These are phyloP conservation scores for Arion vulgaris DNA, from an alignment of 1,140 invertebrate genomes.

Conservation along the genomic window DNA sequence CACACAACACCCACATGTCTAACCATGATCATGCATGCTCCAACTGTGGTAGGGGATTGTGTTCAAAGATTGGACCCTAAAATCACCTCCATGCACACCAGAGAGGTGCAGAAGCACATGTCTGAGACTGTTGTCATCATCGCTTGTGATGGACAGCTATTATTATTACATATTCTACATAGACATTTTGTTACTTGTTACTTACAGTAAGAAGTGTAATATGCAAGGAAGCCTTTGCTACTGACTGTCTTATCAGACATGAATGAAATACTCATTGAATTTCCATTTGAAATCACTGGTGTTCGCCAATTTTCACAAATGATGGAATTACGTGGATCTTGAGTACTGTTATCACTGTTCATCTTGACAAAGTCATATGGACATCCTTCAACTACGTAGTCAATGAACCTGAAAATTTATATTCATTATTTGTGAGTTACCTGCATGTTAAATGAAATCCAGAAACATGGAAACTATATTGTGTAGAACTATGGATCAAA, in stretches of 20 bases:
- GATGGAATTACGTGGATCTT: not conserved
- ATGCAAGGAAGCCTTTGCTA: not conserved
- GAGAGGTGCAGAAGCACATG: too few relatives aligned
- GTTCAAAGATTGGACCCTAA: too few relatives aligned
- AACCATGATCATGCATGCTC: not conserved
- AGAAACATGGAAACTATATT: not conserved
- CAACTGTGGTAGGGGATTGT: too few relatives aligned
- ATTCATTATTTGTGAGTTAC: not conserved
- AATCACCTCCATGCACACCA: too few relatives aligned
- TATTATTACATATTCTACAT: not conserved
- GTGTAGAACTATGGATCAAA: not conserved
- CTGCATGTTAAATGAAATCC: not conserved
- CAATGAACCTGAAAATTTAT: not conserved
- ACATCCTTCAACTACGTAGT: not conserved
- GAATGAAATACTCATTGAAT: not conserved
- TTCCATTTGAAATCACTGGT: not conserved
- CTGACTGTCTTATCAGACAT: not conserved
- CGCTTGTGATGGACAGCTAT: not conserved
- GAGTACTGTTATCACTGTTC: not conserved
- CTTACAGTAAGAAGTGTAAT: not conserved
- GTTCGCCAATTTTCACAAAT: not conserved
- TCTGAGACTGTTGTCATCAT: not conserved
- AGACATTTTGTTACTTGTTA: not conserved
- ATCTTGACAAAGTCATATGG: constrained; percentile 2
- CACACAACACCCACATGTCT: not conserved